Evolutionary conservation across 2,797 vertebrate genomes (phyloP), one percentile per base, ranked within the genome.

Genomic region (Protonibea diacanthus): DNA sequence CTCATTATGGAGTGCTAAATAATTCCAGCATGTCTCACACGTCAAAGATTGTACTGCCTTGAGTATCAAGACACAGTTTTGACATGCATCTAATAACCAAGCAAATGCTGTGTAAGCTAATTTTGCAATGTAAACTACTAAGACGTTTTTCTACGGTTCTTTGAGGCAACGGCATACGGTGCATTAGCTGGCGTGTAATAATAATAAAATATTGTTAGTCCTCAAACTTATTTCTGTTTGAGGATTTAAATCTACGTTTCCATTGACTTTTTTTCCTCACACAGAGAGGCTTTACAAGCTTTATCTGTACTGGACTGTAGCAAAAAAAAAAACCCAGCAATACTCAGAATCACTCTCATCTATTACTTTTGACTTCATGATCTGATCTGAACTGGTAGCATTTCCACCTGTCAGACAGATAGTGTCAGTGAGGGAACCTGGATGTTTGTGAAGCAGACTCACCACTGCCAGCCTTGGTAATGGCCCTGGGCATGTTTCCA

Each of bases 381-480:
- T 74, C 29, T 77, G 56, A 74, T 76, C 62, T 80, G 60, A 85
- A 62, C 66, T 33, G 49, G 45, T 67, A 57, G 63, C 23, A 29
- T 78, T 88, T 88, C 23, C 63, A 42, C 66, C 72, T 78, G 76
- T 86, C 68, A 85, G 67, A 78, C 62, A 80, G 59, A 72, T 33
- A 40, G 47, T 78, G 59, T 81, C 62, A 60, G 48, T 55, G 53
- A 69, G 59, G 42, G 18, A 83, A 51, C 27, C 44, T 72, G 85
- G 47, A 59, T 81, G 64, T 84, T 85, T 84, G 71, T 78, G 76
- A 78, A 65, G 74, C 51, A 78, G 84, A 96, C 97, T 97, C 92
- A 98, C 97, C 93, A 68, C 88, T 95, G 88, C 89, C 89, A 74
- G 92, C 42, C 88, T 92, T 94, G 85, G 88, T 85, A 76, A 89